Evolutionary conservation across 2,888 invertebrate species (phyloP), one percentile per base, ranked within the genome.

Genomic region (Homarus gammarus): DNA sequence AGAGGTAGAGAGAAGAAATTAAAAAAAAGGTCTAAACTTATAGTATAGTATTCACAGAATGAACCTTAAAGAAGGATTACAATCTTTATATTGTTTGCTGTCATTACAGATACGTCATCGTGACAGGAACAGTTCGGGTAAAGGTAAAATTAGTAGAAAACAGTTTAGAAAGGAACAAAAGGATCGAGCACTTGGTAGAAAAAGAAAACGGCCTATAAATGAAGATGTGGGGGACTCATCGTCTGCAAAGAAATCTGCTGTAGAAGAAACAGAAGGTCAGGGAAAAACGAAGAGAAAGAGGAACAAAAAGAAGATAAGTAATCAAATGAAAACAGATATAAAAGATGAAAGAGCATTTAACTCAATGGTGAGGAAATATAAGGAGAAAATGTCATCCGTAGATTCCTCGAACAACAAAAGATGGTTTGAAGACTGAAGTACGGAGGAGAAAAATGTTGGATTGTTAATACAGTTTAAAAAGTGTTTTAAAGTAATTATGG

Each of bases 351-450:
- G 51, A 51, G 49, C 79, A 27, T 90, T 90, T 36, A 70, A 84
- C 18, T 38, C 31, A 6, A 73, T 90, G 75, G 90, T 90, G 33
- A 38, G 79, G 36, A 79, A 79, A 49, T 90, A 90, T 73, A 87
- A 87, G 56, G 27, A 81, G 36, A 90, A 90, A 49, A 87, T 90
- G 84, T 38, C 77, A 22, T 78, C 87, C n/a, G 84, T 64, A 5
- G 33, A 72, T 38, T 68, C 78, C 1, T 22, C 61, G 22, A 2
- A 64, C 12, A 33, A 31, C 6, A 89, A 89, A 51, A 87, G 72
- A 72, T 90, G 90, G 90, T 81, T 77, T 83, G 87, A 87, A 72
- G 83, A 87, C 64, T 87, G 31, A 78, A 27, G 2, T n/a, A 70
- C 27, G n/a, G 33, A n/a, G 31, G 5, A 1, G 31, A 70, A 70